A percentile compares a stretch with the other conserved stretches of the same genome.
Conservation (phyloP, 2,797 vertebrate species). For the Dermochelys coriacea region DNA sequence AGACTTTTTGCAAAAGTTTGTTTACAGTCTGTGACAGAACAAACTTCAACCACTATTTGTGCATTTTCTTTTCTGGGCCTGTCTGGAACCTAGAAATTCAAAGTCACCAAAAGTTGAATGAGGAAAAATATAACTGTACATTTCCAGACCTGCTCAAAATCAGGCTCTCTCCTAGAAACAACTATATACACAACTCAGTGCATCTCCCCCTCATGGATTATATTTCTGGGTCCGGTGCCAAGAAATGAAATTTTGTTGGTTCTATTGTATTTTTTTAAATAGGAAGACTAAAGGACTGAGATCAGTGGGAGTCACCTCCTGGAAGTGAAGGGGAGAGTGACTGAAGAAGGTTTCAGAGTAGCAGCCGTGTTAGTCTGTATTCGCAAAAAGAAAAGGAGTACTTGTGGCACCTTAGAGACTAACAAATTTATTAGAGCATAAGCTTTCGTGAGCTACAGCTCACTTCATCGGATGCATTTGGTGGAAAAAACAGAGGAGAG, state of each 20-base stretch:
- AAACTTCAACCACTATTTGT: slow-evolving; percentile 52
- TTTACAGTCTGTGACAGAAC: slow-evolving; percentile 67
- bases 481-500: too few species aligned
- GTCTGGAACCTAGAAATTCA: slow-evolving; percentile 35
- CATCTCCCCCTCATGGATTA: not conserved
- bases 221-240: not conserved
- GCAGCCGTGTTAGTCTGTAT: too few species aligned
- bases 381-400: too few species aligned
- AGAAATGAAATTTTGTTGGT: slow-evolving; percentile 51
- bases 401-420: too few species aligned
- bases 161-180: slow-evolving; percentile 6
- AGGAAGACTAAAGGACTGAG: slow-evolving; percentile 40
- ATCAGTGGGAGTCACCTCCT: not conserved
- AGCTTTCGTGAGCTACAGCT: too few species aligned
- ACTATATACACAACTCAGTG: not conserved
- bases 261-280: not conserved
- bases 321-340: not conserved
- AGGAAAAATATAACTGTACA: fast-evolving
- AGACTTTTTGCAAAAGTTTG: slow-evolving; percentile 69
- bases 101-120: slow-evolving; percentile 2
- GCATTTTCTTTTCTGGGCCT: slow-evolving; percentile 61
- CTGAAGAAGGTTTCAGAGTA: too few species aligned
- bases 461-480: too few species aligned
- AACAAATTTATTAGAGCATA: too few species aligned
- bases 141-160: slow-evolving; percentile 15